phyloP scores from a whole-genome alignment of 2,888 invertebrate species.

The Caradrina kadenii region DNA sequence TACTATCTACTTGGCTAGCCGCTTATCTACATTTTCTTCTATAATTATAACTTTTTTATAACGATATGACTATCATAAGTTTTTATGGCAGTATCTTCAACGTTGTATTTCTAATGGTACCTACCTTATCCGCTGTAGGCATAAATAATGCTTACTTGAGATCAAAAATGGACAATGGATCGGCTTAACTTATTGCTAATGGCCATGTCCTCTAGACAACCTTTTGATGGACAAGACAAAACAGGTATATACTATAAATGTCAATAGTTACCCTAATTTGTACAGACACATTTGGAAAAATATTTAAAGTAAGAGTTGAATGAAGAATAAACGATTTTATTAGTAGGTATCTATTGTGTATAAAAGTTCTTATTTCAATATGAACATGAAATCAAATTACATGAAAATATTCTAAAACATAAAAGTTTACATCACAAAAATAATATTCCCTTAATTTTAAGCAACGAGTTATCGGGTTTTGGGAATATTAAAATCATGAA shows the following conservation, averaged over 20 bases:
- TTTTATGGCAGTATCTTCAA: constrained; percentile 1
- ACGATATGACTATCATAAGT: background rate
- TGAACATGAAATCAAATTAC: too few species aligned
- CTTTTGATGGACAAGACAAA: constrained; percentile 11
- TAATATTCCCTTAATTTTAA: background rate
- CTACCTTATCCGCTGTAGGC: background rate
- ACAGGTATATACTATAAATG: background rate
- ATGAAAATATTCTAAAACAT: background rate
- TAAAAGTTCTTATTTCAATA: background rate
- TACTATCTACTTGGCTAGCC: constrained; percentile 37
- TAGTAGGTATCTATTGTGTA: too few species aligned
- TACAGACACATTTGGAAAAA: background rate
- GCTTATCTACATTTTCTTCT: constrained; percentile 25
- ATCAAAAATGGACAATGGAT: constrained; percentile 15
- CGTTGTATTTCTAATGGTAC: background rate
- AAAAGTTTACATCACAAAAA: background rate
- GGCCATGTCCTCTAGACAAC: constrained; percentile 27
- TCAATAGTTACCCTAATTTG: background rate
- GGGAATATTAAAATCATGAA: background rate
- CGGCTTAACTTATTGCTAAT: background rate
- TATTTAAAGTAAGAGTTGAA: too few species aligned
- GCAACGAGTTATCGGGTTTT: background rate
- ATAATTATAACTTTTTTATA: constrained; percentile 31
- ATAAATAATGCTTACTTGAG: constrained; percentile 10
- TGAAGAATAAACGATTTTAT: too few species aligned